Evolutionary conservation across 2,113 vertebrate genomes (phyloP).

Genomic region (Sylvilagus bachmani): DNA sequence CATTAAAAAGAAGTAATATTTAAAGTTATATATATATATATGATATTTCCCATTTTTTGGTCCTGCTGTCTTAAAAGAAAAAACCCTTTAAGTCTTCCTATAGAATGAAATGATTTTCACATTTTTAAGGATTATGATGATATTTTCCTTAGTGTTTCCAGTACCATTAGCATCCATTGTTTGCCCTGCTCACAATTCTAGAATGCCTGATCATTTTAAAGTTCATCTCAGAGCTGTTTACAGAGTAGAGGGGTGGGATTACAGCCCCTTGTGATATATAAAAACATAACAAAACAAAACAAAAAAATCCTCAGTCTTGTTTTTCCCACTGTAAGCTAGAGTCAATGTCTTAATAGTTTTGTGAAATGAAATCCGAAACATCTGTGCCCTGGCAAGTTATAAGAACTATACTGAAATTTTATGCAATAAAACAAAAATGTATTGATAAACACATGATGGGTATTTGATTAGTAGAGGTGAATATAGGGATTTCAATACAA

Average conservation of each 20-base stretch:
- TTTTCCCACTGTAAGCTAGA: background rate
- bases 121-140: background rate
- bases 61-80: background rate
- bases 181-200: background rate
- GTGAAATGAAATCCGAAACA: constrained; percentile 17
- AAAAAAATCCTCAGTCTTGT: background rate
- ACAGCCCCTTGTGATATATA: background rate
- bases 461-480: background rate
- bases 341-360: background rate
- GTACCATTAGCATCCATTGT: background rate
- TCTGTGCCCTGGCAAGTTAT: background rate
- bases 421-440: background rate
- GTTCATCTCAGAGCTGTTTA: background rate
- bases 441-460: background rate
- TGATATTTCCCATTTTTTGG: constrained; percentile 9
- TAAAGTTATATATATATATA: background rate
- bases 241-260: background rate
- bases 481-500: background rate
- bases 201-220: background rate
- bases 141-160: background rate
- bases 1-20: constrained; percentile 34
- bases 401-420: background rate
- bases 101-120: constrained; percentile 28
- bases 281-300: too few species aligned
- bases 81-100: background rate